Evolutionary conservation across 2,113 vertebrate genomes (phyloP).

Genomic region (Alectura lathami): DNA sequence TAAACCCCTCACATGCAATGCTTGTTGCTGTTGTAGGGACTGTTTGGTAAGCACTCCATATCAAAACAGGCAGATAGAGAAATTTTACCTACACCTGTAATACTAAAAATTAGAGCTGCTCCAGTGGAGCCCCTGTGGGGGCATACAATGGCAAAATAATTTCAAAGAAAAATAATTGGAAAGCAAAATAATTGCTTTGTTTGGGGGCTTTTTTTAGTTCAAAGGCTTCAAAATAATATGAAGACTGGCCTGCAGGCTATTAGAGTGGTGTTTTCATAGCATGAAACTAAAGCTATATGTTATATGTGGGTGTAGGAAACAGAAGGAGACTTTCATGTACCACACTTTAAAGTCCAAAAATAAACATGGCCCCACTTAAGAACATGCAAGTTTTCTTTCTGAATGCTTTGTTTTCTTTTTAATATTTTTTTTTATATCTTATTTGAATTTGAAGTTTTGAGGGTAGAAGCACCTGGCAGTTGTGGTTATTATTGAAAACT

Average conservation of each 20-base stretch:
- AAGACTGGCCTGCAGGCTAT: neutral
- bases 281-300: neutral
- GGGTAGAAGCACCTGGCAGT: neutral
- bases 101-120: neutral
- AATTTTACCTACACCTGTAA: neutral
- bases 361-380: neutral
- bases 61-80: neutral
- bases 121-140: neutral
- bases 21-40: neutral
- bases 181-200: neutral
- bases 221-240: neutral
- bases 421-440: neutral
- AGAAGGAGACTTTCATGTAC: neutral
- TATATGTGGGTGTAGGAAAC: neutral
- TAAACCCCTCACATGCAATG: neutral
- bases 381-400: neutral
- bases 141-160: neutral
- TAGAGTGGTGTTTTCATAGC: neutral
- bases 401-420: neutral
- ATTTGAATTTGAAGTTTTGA: neutral
- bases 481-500: neutral
- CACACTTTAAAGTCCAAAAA: neutral
- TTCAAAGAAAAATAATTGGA: neutral
- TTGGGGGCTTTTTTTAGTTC: neutral
- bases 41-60: neutral